These are phyloP conservation scores for Brachionus calyciflorus DNA, from an alignment of 1,140 invertebrate genomes.

Conservation along the genomic window DNA sequence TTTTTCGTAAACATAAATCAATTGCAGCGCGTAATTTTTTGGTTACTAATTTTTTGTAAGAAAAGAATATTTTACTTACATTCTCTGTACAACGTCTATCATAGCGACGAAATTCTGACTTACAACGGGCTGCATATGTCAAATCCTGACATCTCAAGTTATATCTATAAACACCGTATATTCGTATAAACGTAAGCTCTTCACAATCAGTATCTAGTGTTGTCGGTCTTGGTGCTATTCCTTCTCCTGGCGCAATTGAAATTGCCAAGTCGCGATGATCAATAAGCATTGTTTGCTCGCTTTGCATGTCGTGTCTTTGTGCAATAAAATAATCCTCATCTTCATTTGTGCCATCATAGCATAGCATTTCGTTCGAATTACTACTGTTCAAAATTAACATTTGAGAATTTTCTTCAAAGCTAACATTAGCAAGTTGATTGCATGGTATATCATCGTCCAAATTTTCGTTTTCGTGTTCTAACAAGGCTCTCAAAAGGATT, in stretches of 20 bases:
- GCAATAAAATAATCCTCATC: background rate
- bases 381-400: too few relatives aligned
- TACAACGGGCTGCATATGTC: background rate
- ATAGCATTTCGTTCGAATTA: too few relatives aligned
- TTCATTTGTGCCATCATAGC: background rate
- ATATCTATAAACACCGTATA: background rate
- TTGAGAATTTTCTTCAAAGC: background rate
- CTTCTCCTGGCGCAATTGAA: slow-evolving; percentile 8
- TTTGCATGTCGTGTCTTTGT: background rate
- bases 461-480: background rate
- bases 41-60: slow-evolving; percentile 1
- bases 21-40: slow-evolving; percentile 1
- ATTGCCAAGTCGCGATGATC: background rate
- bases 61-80: background rate
- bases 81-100: background rate
- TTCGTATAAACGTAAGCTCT: slow-evolving; percentile 6
- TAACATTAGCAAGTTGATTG: too few relatives aligned
- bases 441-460: background rate
- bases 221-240: background rate
- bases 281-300: background rate
- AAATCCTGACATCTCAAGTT: background rate
- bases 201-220: background rate
- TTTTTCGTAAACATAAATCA: background rate
- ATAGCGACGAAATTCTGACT: slow-evolving; percentile 12
- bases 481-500: background rate